Evolutionary conservation across 1,140 invertebrate species (phyloP).

Genomic region (Papilio glaucus): DNA sequence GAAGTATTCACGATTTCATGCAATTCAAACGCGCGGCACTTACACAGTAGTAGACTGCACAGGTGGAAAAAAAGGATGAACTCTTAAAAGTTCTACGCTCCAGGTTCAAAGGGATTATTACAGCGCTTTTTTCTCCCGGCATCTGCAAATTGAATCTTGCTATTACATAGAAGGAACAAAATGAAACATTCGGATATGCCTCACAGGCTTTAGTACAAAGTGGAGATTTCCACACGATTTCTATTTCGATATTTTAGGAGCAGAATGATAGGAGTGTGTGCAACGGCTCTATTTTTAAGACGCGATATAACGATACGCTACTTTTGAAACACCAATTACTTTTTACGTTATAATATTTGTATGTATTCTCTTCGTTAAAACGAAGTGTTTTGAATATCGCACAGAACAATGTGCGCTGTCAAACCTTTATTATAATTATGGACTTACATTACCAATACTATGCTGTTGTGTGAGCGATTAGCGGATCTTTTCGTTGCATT

Average conservation of each 20-base stretch:
- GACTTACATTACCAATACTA: too few relatives aligned
- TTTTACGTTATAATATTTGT: too few relatives aligned
- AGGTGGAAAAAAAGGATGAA: neutral
- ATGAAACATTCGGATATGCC: constrained; percentile 10
- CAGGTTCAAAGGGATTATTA: constrained; percentile 9
- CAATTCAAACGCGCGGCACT: neutral
- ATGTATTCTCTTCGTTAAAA: too few relatives aligned
- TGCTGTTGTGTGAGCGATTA: too few relatives aligned
- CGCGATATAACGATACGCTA: too few relatives aligned
- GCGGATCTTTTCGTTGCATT: too few relatives aligned
- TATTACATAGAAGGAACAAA: neutral
- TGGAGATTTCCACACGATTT: neutral
- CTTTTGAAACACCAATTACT: too few relatives aligned
- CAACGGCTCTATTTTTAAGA: too few relatives aligned
- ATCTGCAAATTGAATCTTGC: constrained; percentile 14
- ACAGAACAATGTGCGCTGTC: too few relatives aligned
- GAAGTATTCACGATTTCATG: neutral
- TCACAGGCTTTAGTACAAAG: neutral
- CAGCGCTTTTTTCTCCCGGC: constrained; percentile 16
- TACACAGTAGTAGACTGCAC: constrained; percentile 9
- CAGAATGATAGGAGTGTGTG: neutral
- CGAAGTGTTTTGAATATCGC: too few relatives aligned
- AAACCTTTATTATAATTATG: too few relatives aligned
- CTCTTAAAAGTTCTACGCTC: constrained; percentile 5
- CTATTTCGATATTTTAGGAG: neutral